These are phyloP conservation scores for Latrodectus elegans DNA, from an alignment of 2,888 invertebrate genomes.

Conservation along the genomic window DNA sequence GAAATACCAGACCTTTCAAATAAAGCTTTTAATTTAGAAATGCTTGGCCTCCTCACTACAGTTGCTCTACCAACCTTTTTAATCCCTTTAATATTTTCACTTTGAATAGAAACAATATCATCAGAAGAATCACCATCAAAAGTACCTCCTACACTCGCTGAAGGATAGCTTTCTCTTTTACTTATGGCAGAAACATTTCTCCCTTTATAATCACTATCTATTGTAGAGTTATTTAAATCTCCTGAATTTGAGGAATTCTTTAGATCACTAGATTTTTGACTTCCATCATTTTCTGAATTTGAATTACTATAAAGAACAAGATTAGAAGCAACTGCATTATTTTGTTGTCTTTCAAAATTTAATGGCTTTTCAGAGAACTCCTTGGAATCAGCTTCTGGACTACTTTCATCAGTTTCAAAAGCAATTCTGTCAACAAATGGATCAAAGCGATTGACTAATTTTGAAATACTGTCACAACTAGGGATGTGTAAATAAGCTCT, in stretches of 20 bases:
- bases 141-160: neutral
- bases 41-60: constrained; percentile 71
- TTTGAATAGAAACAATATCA: constrained; percentile 7
- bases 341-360: neutral
- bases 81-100: constrained; percentile 5
- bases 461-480: constrained; percentile 43
- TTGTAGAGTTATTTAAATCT: constrained; percentile 7
- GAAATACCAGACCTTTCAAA: constrained; percentile 70
- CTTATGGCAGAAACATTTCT: neutral
- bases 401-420: constrained; percentile 55
- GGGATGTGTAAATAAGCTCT: constrained; percentile 60
- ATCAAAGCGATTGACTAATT: constrained; percentile 54
- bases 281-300: neutral
- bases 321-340: neutral
- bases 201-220: neutral
- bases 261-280: neutral
- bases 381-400: constrained; percentile 42
- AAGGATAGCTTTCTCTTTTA: constrained; percentile 57
- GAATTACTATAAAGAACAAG: neutral
- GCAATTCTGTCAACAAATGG: constrained; percentile 58
- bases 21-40: constrained; percentile 71
- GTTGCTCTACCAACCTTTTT: constrained; percentile 71
- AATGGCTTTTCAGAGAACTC: neutral
- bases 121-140: constrained; percentile 19
- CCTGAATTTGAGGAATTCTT: too few species aligned